Evolutionary conservation across 2,113 vertebrate genomes (phyloP).

Genomic region (Saccopteryx bilineata): DNA sequence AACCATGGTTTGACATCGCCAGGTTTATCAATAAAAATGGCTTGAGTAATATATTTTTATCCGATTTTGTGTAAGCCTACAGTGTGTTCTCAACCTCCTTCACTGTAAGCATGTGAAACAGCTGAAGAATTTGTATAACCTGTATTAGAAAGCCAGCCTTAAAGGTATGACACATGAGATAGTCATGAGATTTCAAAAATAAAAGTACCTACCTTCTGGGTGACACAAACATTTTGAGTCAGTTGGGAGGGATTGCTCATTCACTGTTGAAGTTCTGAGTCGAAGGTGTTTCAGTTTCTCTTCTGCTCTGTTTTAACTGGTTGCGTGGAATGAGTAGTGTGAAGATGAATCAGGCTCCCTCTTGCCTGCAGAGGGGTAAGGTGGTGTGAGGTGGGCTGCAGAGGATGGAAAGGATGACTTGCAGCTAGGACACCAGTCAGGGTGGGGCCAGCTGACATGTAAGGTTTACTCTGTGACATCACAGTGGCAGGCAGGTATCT

Average conservation of each 20-base stretch:
- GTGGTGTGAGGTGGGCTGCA: slow-evolving; percentile 66
- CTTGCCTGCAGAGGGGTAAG: slow-evolving; percentile 80
- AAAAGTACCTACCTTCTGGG: slow-evolving; percentile 77
- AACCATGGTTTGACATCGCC: background rate
- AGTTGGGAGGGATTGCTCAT: slow-evolving; percentile 59
- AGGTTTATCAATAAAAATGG: background rate
- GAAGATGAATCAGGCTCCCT: slow-evolving; percentile 66
- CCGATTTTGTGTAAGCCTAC: background rate
- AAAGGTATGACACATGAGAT: background rate
- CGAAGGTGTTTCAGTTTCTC: background rate
- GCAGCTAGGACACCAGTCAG: background rate
- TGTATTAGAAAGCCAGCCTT: background rate
- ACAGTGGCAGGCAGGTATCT: slow-evolving; percentile 43
- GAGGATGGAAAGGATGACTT: slow-evolving; percentile 25
- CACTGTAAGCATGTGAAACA: background rate
- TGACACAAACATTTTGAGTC: slow-evolving; percentile 76
- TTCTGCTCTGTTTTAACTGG: background rate
- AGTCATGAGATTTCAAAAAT: background rate
- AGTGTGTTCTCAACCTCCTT: background rate
- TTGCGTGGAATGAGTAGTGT: background rate
- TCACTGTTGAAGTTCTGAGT: slow-evolving; percentile 51
- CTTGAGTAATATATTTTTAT: background rate
- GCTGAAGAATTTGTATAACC: background rate
- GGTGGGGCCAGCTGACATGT: slow-evolving; percentile 41
- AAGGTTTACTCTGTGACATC: slow-evolving; percentile 75